Base-by-base conservation (phyloP, 2,888 invertebrate species). In the Tipula confusa region DNA sequence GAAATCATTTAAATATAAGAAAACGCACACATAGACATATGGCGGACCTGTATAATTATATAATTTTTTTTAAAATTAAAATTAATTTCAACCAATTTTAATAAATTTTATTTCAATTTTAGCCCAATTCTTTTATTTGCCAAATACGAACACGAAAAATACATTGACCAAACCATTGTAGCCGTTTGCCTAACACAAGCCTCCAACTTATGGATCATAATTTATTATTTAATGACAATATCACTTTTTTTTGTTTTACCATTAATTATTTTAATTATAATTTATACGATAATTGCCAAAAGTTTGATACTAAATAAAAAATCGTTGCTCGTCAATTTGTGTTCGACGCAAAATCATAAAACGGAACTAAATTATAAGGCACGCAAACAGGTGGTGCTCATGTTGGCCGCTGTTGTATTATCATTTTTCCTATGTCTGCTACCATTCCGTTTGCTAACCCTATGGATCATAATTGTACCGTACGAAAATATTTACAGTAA, bases 401-500 rank as follows among this genome's bases (percentile, higher is more conserved):
- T 97, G 96, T 90, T 97, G 84, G 94, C 95, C 80, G 95, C 96
- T 0, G 96, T 97, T 18, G 96, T 97, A 2, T 88, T 96, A 83
- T 94, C 96, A 86, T 97, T 97, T 88, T 97, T 97, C 89, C 89
- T 97, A 36, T 97, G 97, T 87, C 90, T 97, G 82, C 93, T 97
- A 89, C 97, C 97, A 0, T 96, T 97, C 87, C 93, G 96, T 85
- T 92, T 96, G 4, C 92, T 97, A 84, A 95, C 94, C 13, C 88
- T 97, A 79, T 97, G 96, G 94, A 94, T 96, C 83, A 94, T 97
- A 82, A 90, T 96, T 80, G 93, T 94, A 18, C 93, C 96, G 0
- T 92, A 93, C 18, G 94, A 95, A 86, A 90, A 92, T 29, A 90
- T 95, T 48, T 64, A 64, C 64, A 90, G 92, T 79, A 91, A 92